phyloP scores from a whole-genome alignment of 2,113 vertebrate genomes.

The Ammodytes marinus region DNA sequence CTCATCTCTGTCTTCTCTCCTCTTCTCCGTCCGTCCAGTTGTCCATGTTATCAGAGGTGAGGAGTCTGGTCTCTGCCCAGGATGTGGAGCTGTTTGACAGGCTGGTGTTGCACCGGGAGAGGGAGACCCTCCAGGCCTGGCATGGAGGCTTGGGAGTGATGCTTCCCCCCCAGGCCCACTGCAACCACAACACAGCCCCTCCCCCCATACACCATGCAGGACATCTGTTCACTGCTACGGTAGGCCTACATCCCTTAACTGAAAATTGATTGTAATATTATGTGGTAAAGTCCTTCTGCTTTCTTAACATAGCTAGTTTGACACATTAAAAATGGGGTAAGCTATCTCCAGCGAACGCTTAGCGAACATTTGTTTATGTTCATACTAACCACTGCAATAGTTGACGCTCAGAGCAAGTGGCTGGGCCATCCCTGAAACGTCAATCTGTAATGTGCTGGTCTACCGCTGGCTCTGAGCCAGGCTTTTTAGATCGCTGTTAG shows the following conservation, averaged over 20 bases:
- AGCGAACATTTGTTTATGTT: too few relatives aligned
- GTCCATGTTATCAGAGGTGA: conserved; percentile 92
- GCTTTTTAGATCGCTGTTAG: too few relatives aligned
- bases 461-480: too few relatives aligned
- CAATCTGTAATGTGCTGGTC: too few relatives aligned
- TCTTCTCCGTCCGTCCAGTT: conserved; percentile 79
- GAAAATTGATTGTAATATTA: not conserved
- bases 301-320: not conserved
- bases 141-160: conserved; percentile 79
- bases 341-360: too few relatives aligned
- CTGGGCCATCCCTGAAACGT: too few relatives aligned
- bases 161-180: conserved; percentile 43
- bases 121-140: conserved; percentile 90
- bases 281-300: not conserved
- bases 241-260: conserved; percentile 20
- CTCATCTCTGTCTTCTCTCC: not conserved
- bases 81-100: conserved; percentile 92
- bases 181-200: not conserved
- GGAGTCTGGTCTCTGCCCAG: conserved; percentile 87
- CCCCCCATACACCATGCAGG: conserved; percentile 11
- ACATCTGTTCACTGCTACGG: conserved; percentile 27
- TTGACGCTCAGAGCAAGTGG: too few relatives aligned
- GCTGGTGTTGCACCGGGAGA: conserved; percentile 91
- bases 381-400: too few relatives aligned
- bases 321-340: not conserved